Percentiles rank a stretch among this genome's conserved stretches.
phyloP scores from a whole-genome alignment of 1,140 invertebrate species.

The Sminthurides bifidus region DNA sequence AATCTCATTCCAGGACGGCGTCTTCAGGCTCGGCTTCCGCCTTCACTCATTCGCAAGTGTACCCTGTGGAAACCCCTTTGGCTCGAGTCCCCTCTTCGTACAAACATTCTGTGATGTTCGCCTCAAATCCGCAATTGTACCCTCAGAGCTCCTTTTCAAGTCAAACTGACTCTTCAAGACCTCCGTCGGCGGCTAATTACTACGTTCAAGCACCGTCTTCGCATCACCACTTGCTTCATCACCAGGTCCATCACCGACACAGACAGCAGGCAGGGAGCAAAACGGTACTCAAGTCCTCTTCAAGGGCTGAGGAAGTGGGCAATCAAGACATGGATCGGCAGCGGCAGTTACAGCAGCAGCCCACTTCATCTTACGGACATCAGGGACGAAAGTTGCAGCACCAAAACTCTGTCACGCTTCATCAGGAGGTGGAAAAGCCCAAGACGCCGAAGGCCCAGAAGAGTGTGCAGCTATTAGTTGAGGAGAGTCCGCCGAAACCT shows the following conservation, averaged over 20 bases:
- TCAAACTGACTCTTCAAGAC: not conserved
- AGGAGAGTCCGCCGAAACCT: slow-evolving; percentile 8
- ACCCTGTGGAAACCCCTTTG: not conserved
- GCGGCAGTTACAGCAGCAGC: not conserved
- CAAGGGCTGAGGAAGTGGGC: too few species aligned
- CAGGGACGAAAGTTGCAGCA: not conserved
- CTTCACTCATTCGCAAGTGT: not conserved
- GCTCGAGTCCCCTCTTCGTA: not conserved
- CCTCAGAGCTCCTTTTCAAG: slow-evolving; percentile 1
- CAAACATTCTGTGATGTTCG: slow-evolving; percentile 29
- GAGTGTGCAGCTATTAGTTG: too few species aligned
- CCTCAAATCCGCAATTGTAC: slow-evolving; percentile 27
- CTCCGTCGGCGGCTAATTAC: not conserved
- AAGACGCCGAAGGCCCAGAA: too few species aligned
- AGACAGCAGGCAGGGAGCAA: not conserved
- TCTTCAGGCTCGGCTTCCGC: not conserved
- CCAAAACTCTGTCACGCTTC: slow-evolving; percentile 4
- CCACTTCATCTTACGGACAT: not conserved
- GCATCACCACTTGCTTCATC: slow-evolving; percentile 9
- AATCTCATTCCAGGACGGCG: too few species aligned
- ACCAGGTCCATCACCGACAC: slow-evolving; percentile 7
- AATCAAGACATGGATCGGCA: too few species aligned
- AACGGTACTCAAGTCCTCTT: too few species aligned
- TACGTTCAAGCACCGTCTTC: slow-evolving; percentile 7
- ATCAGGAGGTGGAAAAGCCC: not conserved